Evolutionary conservation across 2,113 vertebrate genomes (phyloP).

Genomic region (Nothobranchius furzeri): DNA sequence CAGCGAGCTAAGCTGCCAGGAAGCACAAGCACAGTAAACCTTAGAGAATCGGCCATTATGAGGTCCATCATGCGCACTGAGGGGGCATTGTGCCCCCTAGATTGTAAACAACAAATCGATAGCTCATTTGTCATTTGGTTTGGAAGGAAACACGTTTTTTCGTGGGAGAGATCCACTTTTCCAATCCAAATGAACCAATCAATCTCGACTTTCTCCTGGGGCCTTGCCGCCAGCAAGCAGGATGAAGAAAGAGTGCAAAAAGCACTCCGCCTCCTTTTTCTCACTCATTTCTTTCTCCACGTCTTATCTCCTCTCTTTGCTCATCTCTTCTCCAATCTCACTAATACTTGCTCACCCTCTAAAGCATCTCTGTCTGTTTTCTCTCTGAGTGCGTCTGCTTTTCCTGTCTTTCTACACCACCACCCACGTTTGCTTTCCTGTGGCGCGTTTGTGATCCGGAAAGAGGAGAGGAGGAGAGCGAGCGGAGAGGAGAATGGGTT

Average conservation of each 20-base stretch:
- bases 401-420: slow-evolving; percentile 40
- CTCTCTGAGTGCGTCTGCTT: slow-evolving; percentile 31
- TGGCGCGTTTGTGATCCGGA: slow-evolving; percentile 54
- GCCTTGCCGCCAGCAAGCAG: slow-evolving; percentile 34
- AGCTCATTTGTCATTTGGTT: slow-evolving; percentile 80
- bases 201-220: slow-evolving; percentile 67
- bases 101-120: slow-evolving; percentile 81
- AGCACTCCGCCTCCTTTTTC: slow-evolving; percentile 19
- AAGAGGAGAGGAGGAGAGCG: slow-evolving; percentile 45
- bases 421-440: slow-evolving; percentile 41
- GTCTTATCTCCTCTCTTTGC: slow-evolving; percentile 47
- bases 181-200: slow-evolving; percentile 80
- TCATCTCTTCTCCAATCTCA: slow-evolving; percentile 42
- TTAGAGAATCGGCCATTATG: slow-evolving; percentile 64
- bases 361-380: slow-evolving; percentile 40
- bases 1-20: slow-evolving; percentile 45
- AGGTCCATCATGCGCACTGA: slow-evolving; percentile 71
- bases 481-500: slow-evolving; percentile 52
- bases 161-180: slow-evolving; percentile 75
- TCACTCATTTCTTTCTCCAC: slow-evolving; percentile 34
- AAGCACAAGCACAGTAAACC: slow-evolving; percentile 35
- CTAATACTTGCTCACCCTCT: slow-evolving; percentile 49
- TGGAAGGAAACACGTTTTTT: slow-evolving; percentile 77
- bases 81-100: slow-evolving; percentile 47
- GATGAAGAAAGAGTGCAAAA: slow-evolving; percentile 27